These are phyloP conservation scores for Drosophila acutilabella DNA, from an alignment of 2,888 invertebrate genomes.

Conservation along the genomic window DNA sequence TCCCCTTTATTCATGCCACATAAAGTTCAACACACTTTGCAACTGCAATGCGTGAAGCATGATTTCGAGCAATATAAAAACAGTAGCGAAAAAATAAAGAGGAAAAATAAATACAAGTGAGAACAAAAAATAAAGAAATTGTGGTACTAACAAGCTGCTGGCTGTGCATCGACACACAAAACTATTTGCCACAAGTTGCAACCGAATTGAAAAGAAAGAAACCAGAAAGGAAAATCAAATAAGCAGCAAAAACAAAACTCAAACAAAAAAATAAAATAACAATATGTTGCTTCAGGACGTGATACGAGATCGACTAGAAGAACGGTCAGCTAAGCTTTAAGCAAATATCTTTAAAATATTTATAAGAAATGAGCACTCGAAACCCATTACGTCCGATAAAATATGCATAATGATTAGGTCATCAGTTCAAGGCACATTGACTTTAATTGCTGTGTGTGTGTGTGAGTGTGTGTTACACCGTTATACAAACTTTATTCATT, in stretches of 20 bases:
- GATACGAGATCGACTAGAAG: neutral
- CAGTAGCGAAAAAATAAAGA: conserved; percentile 30
- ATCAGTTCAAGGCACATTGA: conserved; percentile 3
- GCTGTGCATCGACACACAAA: conserved; percentile 48
- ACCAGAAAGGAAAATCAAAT: conserved; percentile 65
- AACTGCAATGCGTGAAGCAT: conserved; percentile 63
- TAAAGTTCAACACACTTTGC: conserved; percentile 72
- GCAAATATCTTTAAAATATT: neutral
- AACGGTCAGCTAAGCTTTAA: neutral
- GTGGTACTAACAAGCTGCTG: conserved; percentile 67
- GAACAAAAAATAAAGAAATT: conserved; percentile 24
- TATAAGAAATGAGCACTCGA: neutral
- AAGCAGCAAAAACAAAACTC: conserved; percentile 67
- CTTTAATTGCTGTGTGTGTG: too few relatives aligned
- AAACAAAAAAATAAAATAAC: conserved; percentile 35
- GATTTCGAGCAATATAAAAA: conserved; percentile 55
- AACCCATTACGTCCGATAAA: neutral
- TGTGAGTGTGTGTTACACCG: too few relatives aligned
- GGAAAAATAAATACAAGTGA: conserved; percentile 27
- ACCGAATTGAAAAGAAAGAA: conserved; percentile 48
- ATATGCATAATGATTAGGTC: neutral
- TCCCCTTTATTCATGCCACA: conserved; percentile 36
- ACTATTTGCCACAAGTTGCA: conserved; percentile 76
- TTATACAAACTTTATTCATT: too few relatives aligned
- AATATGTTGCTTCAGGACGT: conserved; percentile 13